These are phyloP conservation scores for Drosophila lacertosa DNA, from an alignment of 1,140 invertebrate genomes.

Conservation along the genomic window DNA sequence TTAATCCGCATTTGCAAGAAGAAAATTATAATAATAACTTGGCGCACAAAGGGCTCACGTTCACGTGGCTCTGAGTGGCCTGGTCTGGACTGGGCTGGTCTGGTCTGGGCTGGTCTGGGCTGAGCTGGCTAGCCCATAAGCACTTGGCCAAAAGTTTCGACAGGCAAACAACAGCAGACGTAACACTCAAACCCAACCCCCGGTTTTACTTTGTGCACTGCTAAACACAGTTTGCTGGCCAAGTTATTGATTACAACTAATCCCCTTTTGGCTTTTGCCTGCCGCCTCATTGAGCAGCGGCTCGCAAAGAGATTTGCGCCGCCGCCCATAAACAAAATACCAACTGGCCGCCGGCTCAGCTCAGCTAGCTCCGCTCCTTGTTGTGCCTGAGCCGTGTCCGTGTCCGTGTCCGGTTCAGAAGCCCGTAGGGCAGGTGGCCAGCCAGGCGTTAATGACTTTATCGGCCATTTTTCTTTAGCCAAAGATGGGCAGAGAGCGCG, in stretches of 20 bases:
- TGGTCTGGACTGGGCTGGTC: no score
- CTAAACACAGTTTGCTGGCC: constrained; percentile 45
- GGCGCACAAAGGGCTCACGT: constrained; percentile 24
- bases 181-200: neutral
- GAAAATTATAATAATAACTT: constrained; percentile 80
- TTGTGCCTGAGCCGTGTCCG: constrained; percentile 27
- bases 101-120: no score
- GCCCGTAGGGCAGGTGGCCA: constrained; percentile 62
- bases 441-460: constrained; percentile 79
- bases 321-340: constrained; percentile 75
- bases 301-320: constrained; percentile 60
- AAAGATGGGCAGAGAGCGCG: constrained; percentile 8
- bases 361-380: constrained; percentile 9
- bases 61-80: no score
- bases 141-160: constrained; percentile 69
- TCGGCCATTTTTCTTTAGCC: constrained; percentile 69
- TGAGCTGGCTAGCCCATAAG: no score
- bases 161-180: constrained; percentile 61
- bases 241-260: constrained; percentile 83
- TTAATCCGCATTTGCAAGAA: constrained; percentile 77
- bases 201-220: neutral
- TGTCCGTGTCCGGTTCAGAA: constrained; percentile 3
- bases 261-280: constrained; percentile 78
- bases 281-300: constrained; percentile 72
- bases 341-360: constrained; percentile 60